Percentiles rank a stretch among this genome's conserved stretches.
phyloP scores from a whole-genome alignment of 2,888 invertebrate genomes.

The Rhagonycha lutea region DNA sequence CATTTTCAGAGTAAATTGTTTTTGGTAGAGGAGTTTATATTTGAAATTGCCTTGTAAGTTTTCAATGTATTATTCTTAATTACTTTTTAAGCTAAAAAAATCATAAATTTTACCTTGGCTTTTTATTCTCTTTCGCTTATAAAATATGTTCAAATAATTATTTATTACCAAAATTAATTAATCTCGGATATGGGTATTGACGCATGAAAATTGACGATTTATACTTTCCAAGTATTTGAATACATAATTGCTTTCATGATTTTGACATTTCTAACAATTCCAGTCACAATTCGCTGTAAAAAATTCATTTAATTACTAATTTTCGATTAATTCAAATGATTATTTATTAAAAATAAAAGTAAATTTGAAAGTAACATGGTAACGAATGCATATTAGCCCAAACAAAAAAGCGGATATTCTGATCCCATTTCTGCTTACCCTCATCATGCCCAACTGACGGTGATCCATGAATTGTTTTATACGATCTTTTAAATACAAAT shows the following conservation, averaged over 20 bases:
- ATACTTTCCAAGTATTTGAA: background rate
- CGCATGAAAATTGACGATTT: background rate
- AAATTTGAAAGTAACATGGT: background rate
- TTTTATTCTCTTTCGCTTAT: background rate
- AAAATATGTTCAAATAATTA: background rate
- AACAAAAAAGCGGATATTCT: background rate
- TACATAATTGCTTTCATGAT: background rate
- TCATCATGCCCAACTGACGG: conserved; percentile 1
- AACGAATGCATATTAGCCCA: background rate
- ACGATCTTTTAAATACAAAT: background rate
- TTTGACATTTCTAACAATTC: background rate
- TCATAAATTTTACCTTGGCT: too few species aligned
- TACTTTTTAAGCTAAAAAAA: background rate
- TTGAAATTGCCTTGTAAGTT: too few species aligned
- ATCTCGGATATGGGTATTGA: background rate
- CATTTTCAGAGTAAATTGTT: background rate
- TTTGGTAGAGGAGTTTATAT: background rate
- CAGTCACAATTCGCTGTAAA: background rate
- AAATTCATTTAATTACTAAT: background rate
- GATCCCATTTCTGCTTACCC: background rate
- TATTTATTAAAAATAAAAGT: background rate
- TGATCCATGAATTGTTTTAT: conserved; percentile 1
- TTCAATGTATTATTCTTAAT: background rate
- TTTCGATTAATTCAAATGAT: background rate
- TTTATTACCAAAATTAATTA: background rate